Percentiles rank a stretch among this genome's conserved stretches.
phyloP scores from a whole-genome alignment of 1,140 invertebrate genomes.

The Drosophila kanapiae region DNA sequence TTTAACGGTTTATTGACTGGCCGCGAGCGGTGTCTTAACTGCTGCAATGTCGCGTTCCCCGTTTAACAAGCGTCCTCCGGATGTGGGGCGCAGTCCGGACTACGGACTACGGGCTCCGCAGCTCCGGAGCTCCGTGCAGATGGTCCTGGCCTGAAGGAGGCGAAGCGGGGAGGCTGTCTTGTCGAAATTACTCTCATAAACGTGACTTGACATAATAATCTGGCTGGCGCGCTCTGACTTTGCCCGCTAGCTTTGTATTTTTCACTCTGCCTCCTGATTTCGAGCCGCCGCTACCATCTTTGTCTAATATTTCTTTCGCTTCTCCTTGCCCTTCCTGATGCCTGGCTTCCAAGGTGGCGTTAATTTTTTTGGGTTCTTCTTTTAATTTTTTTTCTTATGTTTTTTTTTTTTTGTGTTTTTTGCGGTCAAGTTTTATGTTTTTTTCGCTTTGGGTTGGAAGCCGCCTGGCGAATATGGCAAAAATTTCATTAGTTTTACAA shows the following conservation, averaged over 20 bases:
- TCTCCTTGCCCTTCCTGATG: slow-evolving; percentile 9
- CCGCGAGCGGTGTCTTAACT: slow-evolving; percentile 77
- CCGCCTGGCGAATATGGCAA: slow-evolving; percentile 76
- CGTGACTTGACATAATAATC: slow-evolving; percentile 85
- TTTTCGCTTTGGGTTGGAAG: slow-evolving; percentile 64
- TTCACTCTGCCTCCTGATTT: slow-evolving; percentile 46
- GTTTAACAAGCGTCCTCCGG: slow-evolving; percentile 69
- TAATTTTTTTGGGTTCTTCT: slow-evolving; percentile 72
- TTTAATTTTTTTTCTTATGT: slow-evolving; percentile 49
- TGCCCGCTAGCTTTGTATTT: slow-evolving; percentile 72
- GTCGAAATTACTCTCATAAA: slow-evolving; percentile 84
- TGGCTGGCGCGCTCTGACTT: slow-evolving; percentile 66
- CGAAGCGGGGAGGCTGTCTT: slow-evolving; percentile 49
- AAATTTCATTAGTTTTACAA: slow-evolving; percentile 83
- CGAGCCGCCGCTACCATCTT: slow-evolving; percentile 12
- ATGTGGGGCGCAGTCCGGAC: slow-evolving; percentile 7
- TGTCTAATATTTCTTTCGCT: slow-evolving; percentile 17
- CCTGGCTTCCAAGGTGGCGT: slow-evolving; percentile 58
- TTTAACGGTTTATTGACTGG: slow-evolving; percentile 83
- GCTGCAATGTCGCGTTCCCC: slow-evolving; percentile 66
- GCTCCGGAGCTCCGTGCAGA: slow-evolving; percentile 16
- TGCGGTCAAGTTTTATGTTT: slow-evolving; percentile 68
- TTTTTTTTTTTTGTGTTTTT: no score
- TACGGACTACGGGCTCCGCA: neutral
- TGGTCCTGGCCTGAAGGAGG: slow-evolving; percentile 14